Base-by-base conservation (phyloP, 2,888 invertebrate genomes). In the Rhogogaster chlorosoma region DNA sequence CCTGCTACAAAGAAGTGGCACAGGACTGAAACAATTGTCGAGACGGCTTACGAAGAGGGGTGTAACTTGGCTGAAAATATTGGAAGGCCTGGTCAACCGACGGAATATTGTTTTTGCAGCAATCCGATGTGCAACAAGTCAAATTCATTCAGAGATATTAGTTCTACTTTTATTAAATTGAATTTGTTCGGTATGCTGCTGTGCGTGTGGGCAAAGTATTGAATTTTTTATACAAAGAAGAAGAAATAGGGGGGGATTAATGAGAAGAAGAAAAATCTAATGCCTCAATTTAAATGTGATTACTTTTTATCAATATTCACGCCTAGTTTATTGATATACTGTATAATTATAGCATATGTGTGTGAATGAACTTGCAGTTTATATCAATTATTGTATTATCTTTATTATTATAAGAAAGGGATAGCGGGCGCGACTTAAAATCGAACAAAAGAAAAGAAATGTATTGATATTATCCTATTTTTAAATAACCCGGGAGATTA, bases 101-200 rank as follows among this genome's bases (percentile, higher is more conserved):
- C 96, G 0, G 95, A 95, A 94, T 96, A 96, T 92, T 98, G 98
- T 92, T 97, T 97, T 92, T 98, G 98, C 91, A 95, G 96, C 61
- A 95, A 95, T 71, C 94, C 96, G 90, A 94, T 97, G 70, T 98
- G 98, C 94, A 98, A 98, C 93, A 94, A 95, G 12, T 91, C 89
- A 90, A 75, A 86, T 89, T 7, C 85, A 15, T 18, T 53, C 29
- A 83, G 45, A 45, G 38, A 83, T 9, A 64, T 83, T 83, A 29
- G 29, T 45, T 83, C 9, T 38, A 22, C n/a, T 42, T 15, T 45
- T 67, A 32, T 67, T 7, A 12, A 12, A 29, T 26, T 83, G 26
- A 38, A 45, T 36, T 12, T 83, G n/a, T 18, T 29, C 38, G 67
- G n/a, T 53, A 38, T 42, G 22, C 26, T 80, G 45, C 77, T 85